Percentiles rank a stretch among this genome's conserved stretches.
Evolutionary conservation across 2,888 invertebrate genomes (phyloP).

Genomic region (Mactromeris polynyma): DNA sequence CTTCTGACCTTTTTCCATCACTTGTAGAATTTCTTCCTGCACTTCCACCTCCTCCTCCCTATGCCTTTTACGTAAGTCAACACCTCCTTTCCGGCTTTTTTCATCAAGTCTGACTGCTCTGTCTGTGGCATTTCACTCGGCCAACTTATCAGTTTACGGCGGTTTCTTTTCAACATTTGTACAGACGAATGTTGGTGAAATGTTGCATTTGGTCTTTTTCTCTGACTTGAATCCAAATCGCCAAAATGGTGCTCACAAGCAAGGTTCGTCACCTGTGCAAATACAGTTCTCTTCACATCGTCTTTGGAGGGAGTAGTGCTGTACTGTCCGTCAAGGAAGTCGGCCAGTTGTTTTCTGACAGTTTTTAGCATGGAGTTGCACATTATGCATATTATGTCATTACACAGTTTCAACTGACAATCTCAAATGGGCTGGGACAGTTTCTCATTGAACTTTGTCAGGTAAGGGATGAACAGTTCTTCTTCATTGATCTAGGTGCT

Average conservation of each 20-base stretch:
- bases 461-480: background rate
- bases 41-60: background rate
- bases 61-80: background rate
- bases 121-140: background rate
- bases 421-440: background rate
- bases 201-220: no score
- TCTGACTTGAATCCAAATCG: constrained; percentile 62
- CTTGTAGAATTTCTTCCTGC: background rate
- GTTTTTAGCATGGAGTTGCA: background rate
- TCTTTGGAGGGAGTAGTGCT: background rate
- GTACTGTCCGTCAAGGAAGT: constrained; percentile 64
- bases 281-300: constrained; percentile 41
- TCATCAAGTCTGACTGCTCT: background rate
- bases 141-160: constrained; percentile 40
- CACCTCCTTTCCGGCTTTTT: background rate
- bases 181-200: constrained; percentile 68
- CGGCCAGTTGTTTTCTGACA: constrained; percentile 40
- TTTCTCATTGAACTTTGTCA: background rate
- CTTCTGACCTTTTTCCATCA: background rate
- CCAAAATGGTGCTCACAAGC: constrained; percentile 73
- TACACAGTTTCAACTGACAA: no score
- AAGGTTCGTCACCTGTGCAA: constrained; percentile 62
- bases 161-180: constrained; percentile 67
- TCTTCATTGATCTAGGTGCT: background rate
- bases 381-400: background rate